These are phyloP conservation scores for Epizoanthus ramosus DNA, from an alignment of 92 coral and sea anemone species.

Conservation along the genomic window DNA sequence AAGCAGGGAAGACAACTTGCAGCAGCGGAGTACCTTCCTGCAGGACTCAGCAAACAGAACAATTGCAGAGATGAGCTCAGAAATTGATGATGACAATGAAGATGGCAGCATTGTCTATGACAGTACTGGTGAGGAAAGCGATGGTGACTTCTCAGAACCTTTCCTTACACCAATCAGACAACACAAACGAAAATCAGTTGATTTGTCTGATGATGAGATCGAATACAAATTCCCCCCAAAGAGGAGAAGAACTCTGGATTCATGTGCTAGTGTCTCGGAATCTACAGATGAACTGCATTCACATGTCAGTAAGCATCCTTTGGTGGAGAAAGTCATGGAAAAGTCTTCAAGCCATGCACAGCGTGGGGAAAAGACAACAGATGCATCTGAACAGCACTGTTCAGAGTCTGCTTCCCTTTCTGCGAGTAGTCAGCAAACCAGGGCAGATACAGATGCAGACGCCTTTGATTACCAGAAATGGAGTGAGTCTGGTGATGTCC, in stretches of 20 bases:
- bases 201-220: constrained; percentile 15
- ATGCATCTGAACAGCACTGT: not conserved
- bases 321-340: not conserved
- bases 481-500: not conserved
- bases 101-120: constrained; percentile 29
- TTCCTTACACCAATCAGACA: constrained; percentile 27
- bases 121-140: constrained; percentile 40
- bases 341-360: not conserved
- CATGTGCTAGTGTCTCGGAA: constrained; percentile 6
- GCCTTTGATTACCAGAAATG: constrained; percentile 13
- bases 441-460: not conserved
- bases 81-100: constrained; percentile 3
- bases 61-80: not conserved
- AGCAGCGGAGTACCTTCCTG: not conserved
- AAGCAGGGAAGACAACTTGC: not conserved
- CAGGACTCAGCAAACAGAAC: not conserved
- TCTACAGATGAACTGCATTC: not conserved
- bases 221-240: constrained; percentile 13
- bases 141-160: constrained; percentile 12
- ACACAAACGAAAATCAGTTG: constrained; percentile 32
- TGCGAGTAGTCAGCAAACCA: not conserved
- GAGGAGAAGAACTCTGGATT: constrained; percentile 28
- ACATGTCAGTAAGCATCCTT: not conserved
- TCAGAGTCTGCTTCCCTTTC: no score
- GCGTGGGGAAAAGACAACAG: not conserved